phyloP scores from a whole-genome alignment of 2,797 vertebrate species.

The Enteromius anoplus region DNA sequence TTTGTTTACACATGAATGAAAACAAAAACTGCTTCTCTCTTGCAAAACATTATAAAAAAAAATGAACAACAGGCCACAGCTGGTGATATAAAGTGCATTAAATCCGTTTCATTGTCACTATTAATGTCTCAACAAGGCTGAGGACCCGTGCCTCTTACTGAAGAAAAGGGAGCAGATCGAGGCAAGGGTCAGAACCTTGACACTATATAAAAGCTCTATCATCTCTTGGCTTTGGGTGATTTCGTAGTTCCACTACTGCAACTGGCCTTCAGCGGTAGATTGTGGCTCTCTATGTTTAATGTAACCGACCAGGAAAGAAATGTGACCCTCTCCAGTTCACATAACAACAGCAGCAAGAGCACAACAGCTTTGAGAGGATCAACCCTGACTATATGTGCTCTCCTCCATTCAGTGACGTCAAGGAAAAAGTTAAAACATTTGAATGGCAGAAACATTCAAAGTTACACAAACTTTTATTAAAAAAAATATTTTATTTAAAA shows the following conservation, averaged over 20 bases:
- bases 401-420: conserved; percentile 31
- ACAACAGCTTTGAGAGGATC: conserved; percentile 42
- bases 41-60: conserved; percentile 3
- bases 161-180: conserved; percentile 63
- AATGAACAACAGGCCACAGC: conserved; percentile 43
- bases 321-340: conserved; percentile 11
- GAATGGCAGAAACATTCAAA: not conserved
- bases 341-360: conserved; percentile 17
- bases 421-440: conserved; percentile 21
- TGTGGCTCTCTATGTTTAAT: conserved; percentile 47
- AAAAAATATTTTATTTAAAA: not conserved
- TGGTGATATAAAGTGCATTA: conserved; percentile 75
- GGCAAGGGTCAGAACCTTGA: conserved; percentile 78
- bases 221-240: conserved; percentile 68
- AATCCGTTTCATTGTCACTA: conserved; percentile 82
- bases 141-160: conserved; percentile 68
- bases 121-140: conserved; percentile 77
- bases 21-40: not conserved
- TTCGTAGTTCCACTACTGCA: conserved; percentile 47
- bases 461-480: not conserved
- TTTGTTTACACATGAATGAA: not conserved
- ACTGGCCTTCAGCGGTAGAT: conserved; percentile 36
- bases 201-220: conserved; percentile 76
- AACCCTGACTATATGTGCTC: conserved; percentile 25
- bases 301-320: conserved; percentile 38